Conservation (phyloP, 2,888 invertebrate genomes). For the Drosophila flavopinicola region DNA sequence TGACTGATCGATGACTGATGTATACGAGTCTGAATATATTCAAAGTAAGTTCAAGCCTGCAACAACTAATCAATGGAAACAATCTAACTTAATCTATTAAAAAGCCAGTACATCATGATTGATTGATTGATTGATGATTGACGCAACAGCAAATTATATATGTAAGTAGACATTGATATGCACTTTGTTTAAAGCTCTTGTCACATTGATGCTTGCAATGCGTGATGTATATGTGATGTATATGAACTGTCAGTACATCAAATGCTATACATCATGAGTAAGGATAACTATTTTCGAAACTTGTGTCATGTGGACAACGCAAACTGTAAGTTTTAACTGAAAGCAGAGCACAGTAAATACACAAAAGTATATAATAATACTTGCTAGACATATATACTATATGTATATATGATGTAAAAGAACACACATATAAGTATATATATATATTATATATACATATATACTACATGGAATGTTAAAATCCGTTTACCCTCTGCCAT, state of each 20-base stretch:
- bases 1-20: no score
- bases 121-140: conserved; percentile 1
- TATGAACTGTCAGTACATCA: not conserved
- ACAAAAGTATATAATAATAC: conserved; percentile 30
- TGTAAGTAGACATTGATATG: no score
- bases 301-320: not conserved
- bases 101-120: not conserved
- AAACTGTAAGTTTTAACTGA: not conserved
- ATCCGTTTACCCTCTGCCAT: conserved; percentile 61
- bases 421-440: conserved; percentile 14
- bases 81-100: no score
- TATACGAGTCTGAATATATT: no score
- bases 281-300: not conserved
- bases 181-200: no score
- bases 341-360: conserved; percentile 13
- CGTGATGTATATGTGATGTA: no score
- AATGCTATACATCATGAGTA: not conserved
- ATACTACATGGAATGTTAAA: conserved; percentile 49
- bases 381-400: conserved; percentile 17
- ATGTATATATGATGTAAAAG: conserved; percentile 26
- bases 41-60: no score
- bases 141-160: no score
- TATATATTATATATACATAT: no score
- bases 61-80: no score
- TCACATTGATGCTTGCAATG: no score